Evolutionary conservation across 2,113 vertebrate genomes (phyloP).

Genomic region (Athene noctua): DNA sequence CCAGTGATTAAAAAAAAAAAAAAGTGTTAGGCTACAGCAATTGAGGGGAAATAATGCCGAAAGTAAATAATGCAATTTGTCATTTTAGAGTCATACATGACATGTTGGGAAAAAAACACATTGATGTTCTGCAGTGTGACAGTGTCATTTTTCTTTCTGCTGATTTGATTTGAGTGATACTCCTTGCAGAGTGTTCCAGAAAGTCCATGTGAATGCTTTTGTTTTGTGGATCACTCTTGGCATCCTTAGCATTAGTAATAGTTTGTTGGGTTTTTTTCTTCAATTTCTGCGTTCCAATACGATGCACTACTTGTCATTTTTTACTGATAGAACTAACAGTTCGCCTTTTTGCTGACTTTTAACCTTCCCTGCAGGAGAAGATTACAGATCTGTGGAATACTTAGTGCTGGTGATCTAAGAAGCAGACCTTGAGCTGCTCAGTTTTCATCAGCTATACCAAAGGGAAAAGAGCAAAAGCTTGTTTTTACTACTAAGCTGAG

Average conservation of each 20-base stretch:
- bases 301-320: background rate
- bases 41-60: background rate
- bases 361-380: background rate
- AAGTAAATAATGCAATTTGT: background rate
- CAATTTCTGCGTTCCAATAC: background rate
- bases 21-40: background rate
- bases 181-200: constrained; percentile 7
- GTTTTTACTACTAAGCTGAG: constrained; percentile 55
- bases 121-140: background rate
- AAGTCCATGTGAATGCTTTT: background rate
- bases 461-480: constrained; percentile 55
- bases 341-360: background rate
- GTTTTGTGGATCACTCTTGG: background rate
- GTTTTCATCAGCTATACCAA: constrained; percentile 38
- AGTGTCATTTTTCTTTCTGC: background rate
- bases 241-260: background rate
- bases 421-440: background rate
- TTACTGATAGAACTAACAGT: background rate
- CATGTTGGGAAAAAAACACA: background rate
- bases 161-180: background rate
- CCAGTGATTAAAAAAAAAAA: background rate
- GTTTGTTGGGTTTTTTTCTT: background rate
- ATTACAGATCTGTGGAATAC: background rate
- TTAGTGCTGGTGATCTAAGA: constrained; percentile 9
- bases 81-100: background rate